Conservation (phyloP, 2,113 vertebrate genomes). For the Forbesichthys papilliferus region DNA sequence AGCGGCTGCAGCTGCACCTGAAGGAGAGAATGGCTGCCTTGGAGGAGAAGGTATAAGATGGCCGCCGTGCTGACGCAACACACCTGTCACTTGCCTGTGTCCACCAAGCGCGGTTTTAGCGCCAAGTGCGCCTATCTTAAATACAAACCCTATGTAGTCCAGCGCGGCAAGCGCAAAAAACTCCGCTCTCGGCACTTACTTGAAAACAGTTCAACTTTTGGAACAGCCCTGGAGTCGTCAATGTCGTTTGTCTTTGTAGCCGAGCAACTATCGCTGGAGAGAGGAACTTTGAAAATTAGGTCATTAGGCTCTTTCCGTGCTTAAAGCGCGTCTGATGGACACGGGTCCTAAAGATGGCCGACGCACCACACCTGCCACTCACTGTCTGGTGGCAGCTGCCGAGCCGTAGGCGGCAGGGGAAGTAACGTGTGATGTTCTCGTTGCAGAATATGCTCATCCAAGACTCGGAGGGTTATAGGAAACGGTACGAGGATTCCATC, state of each 20-base stretch:
- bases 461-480: constrained; percentile 94
- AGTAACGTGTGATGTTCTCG: not conserved
- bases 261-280: too few relatives aligned
- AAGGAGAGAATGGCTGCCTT: constrained; percentile 97
- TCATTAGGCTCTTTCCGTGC: too few relatives aligned
- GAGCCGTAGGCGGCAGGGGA: not conserved
- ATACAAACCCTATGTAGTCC: too few relatives aligned
- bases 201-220: too few relatives aligned
- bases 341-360: too few relatives aligned
- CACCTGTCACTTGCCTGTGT: not conserved
- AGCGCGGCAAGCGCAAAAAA: too few relatives aligned
- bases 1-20: constrained; percentile 93
- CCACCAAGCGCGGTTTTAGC: not conserved
- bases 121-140: too few relatives aligned
- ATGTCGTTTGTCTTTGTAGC: too few relatives aligned
- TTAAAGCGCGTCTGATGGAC: too few relatives aligned
- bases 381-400: not conserved
- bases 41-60: constrained; percentile 88
- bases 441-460: constrained; percentile 94
- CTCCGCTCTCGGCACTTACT: too few relatives aligned
- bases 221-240: too few relatives aligned
- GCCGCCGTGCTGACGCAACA: not conserved
- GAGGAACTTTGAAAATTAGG: too few relatives aligned
- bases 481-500: constrained; percentile 96
- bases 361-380: not conserved